Evolutionary conservation across 2,888 invertebrate species (phyloP), one percentile per base, ranked within the genome.

Genomic region (Caprella mutica): DNA sequence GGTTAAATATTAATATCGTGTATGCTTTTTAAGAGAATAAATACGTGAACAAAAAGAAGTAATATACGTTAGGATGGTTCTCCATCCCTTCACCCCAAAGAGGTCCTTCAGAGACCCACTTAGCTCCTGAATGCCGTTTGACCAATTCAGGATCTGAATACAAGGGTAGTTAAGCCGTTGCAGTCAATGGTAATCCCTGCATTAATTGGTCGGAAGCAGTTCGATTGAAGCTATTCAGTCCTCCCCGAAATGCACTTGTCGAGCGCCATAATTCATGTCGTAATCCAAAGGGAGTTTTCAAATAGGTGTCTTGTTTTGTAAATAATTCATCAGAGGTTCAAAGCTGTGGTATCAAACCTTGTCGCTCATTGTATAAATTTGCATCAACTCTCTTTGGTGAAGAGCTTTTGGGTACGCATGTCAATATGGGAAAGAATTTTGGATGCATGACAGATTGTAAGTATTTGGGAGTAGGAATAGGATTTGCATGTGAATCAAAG

Each of bases 341-440:
- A 30, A 30, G 29, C 14, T 48, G 48, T 14, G 48, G 17, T 5
- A 30, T 48, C 8, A 48, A 48, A n/a, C 30, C 29, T n/a, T 48
- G 48, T 30, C 19, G 27, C 19, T 19, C 17, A 5, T 9, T 48
- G 2, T 48, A 48, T 24, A 27, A 30, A 30, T 21, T 8, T 12
- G 24, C 48, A 5, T 19, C 48, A 9, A 6, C 30, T 48, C 21
- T 48, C 5, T n/a, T 29, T 29, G 48, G 48, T 1, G 17, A 23
- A 14, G 48, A 48, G 48, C 6, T 48, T 19, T 19, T 9, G 21
- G 48, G 48, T n/a, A 48, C n/a, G n/a, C n/a, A 48, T 27, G 48
- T 48, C 8, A 48, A n/a, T 30, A 8, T 21, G 29, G 19, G 29
- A 23, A 48, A 48, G 19, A 5, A 48, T 19, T 17, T 19, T 21